Percentiles rank a stretch among this genome's conserved stretches.
phyloP scores from a whole-genome alignment of 2,113 vertebrate species.

The Oncorhynchus gorbuscha region DNA sequence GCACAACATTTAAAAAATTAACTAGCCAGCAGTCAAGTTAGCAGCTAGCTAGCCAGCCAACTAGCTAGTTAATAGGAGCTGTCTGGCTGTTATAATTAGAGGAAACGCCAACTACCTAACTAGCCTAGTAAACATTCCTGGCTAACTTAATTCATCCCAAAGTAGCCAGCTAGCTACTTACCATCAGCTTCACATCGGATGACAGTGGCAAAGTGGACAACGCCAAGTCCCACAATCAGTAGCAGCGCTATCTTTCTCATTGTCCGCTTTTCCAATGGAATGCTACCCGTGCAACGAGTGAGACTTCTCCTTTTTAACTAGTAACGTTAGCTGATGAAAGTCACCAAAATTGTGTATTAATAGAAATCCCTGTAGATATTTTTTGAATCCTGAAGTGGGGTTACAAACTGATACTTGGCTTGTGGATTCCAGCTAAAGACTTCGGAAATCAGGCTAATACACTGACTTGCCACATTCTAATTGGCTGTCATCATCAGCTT shows the following conservation, averaged over 20 bases:
- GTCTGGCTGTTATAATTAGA: background rate
- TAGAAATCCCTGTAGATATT: background rate
- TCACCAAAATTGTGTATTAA: slow-evolving; percentile 31
- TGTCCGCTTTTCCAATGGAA: slow-evolving; percentile 30
- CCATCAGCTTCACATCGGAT: slow-evolving; percentile 57
- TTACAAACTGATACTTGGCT: background rate
- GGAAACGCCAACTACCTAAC: background rate
- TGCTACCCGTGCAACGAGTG: background rate
- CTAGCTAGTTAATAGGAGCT: background rate
- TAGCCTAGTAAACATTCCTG: too few relatives aligned
- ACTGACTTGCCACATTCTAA: slow-evolving; percentile 85
- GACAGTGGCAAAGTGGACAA: slow-evolving; percentile 70
- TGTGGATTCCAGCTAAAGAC: slow-evolving; percentile 41
- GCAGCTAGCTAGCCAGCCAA: background rate
- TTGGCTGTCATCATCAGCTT: slow-evolving; percentile 64
- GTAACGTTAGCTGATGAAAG: slow-evolving; percentile 29
- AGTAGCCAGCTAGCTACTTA: slow-evolving; percentile 30
- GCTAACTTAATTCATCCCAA: too few relatives aligned
- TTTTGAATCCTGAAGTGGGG: slow-evolving; percentile 2
- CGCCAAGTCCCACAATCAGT: slow-evolving; percentile 75
- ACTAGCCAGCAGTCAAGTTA: background rate
- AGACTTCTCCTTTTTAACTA: slow-evolving; percentile 17
- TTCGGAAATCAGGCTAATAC: slow-evolving; percentile 50
- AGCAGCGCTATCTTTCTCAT: slow-evolving; percentile 70
- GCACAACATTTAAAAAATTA: background rate